Conservation (phyloP, 2,113 vertebrate species). For the Cyanocitta stelleri region DNA sequence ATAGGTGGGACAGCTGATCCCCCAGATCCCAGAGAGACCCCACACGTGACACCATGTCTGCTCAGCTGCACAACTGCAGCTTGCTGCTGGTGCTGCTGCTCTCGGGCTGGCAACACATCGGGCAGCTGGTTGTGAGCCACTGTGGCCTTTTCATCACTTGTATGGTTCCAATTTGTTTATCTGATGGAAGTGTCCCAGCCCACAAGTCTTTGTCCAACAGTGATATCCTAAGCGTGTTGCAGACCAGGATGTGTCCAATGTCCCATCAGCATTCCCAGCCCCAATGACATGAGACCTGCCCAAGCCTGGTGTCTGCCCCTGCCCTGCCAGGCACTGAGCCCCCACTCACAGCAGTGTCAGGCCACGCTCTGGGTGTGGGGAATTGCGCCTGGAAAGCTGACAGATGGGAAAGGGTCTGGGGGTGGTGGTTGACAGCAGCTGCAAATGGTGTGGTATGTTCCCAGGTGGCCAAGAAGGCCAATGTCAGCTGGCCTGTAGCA, state of each 20-base stretch:
- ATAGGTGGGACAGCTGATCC: too few relatives aligned
- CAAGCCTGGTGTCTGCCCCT: not conserved
- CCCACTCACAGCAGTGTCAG: too few relatives aligned
- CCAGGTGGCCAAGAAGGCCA: not conserved
- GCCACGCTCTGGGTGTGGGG: not conserved
- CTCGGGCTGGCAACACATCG: rapidly evolving
- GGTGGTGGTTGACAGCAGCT: too few relatives aligned
- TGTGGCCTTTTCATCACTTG: not conserved
- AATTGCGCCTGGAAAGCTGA: not conserved
- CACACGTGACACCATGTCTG: too few relatives aligned
- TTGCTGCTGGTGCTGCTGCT: too few relatives aligned
- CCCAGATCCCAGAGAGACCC: too few relatives aligned
- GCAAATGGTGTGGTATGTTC: not conserved
- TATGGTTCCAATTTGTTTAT: not conserved
- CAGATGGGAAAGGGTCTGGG: not conserved
- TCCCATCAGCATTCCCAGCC: too few relatives aligned
- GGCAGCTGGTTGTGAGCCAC: not conserved
- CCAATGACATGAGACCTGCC: too few relatives aligned
- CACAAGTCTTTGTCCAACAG: not conserved
- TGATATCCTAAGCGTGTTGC: too few relatives aligned
- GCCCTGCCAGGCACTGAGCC: not conserved
- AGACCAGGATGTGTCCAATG: not conserved
- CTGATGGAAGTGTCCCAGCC: not conserved
- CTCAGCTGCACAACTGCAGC: too few relatives aligned
- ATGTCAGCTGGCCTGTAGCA: not conserved